Conservation (phyloP, 2,113 vertebrate species). For the Puntigrus tetrazona region DNA sequence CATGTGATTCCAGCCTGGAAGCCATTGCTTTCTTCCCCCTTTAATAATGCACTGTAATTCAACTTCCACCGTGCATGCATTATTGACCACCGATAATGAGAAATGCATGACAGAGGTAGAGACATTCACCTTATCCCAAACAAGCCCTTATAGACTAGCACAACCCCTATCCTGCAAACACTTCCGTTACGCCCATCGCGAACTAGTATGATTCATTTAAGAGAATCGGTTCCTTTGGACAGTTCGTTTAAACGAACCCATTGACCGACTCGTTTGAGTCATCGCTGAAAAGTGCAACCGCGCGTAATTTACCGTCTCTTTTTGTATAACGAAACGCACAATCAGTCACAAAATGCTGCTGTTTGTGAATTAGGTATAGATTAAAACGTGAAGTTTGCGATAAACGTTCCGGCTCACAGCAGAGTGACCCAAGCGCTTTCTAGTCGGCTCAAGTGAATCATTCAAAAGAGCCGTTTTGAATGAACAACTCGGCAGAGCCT, state of each 20-base stretch:
- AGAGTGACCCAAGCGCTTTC: background rate
- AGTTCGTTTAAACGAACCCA: background rate
- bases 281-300: background rate
- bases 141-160: background rate
- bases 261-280: background rate
- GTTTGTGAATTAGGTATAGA: background rate
- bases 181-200: constrained; percentile 43
- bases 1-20: background rate
- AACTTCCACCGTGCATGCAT: constrained; percentile 24
- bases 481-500: background rate
- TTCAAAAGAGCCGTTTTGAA: background rate
- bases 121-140: constrained; percentile 34
- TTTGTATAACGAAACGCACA: background rate
- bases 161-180: constrained; percentile 17
- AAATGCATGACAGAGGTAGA: constrained; percentile 14
- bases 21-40: constrained; percentile 4
- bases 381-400: background rate
- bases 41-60: constrained; percentile 42
- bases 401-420: background rate
- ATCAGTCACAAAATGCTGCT: background rate
- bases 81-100: constrained; percentile 38
- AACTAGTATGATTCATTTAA: background rate
- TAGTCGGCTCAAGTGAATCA: background rate
- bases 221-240: background rate
- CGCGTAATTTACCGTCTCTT: background rate